phyloP scores from a whole-genome alignment of 2,888 invertebrate genomes.

The Tetramorium bicarinatum region DNA sequence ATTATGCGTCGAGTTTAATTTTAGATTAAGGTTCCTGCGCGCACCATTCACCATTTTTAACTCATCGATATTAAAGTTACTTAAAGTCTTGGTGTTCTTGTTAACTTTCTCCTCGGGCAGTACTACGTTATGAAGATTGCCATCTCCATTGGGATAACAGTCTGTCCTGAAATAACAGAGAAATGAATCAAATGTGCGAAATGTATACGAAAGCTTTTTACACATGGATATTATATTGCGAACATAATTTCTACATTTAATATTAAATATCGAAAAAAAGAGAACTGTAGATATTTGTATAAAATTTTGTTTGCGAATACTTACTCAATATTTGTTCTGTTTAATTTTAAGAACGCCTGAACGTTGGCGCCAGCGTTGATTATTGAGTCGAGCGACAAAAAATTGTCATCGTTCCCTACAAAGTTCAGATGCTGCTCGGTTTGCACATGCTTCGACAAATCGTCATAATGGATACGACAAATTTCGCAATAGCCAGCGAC shows the following conservation, averaged over 20 bases:
- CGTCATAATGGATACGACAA: conserved; percentile 92
- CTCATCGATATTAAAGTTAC: conserved; percentile 78
- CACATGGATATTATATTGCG: conserved; percentile 7
- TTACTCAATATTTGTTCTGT: conserved; percentile 86
- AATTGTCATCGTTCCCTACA: conserved; percentile 92
- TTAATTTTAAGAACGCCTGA: conserved; percentile 89
- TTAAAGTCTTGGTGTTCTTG: conserved; percentile 76
- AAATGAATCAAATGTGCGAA: conserved; percentile 36
- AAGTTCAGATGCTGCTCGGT: conserved; percentile 92
- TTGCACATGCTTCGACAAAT: conserved; percentile 90
- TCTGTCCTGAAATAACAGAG: conserved; percentile 77
- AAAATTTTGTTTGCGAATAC: conserved; percentile 38
- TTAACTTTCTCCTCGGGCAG: conserved; percentile 78
- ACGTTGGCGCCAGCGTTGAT: conserved; percentile 91
- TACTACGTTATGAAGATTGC: conserved; percentile 79
- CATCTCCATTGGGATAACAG: conserved; percentile 82
- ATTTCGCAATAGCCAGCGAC: conserved; percentile 92
- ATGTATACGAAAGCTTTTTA: not conserved
- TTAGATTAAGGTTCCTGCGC: conserved; percentile 82
- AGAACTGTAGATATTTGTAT: not conserved
- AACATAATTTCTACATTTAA: not conserved
- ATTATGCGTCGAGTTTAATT: conserved; percentile 83
- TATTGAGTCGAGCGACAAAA: conserved; percentile 91
- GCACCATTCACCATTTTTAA: conserved; percentile 85
- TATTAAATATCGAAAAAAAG: conserved; percentile 21